Percentiles rank a stretch among this genome's conserved stretches.
These are phyloP conservation scores for Tenthredo scrophulariae DNA, from an alignment of 2,888 invertebrate species.

Conservation along the genomic window DNA sequence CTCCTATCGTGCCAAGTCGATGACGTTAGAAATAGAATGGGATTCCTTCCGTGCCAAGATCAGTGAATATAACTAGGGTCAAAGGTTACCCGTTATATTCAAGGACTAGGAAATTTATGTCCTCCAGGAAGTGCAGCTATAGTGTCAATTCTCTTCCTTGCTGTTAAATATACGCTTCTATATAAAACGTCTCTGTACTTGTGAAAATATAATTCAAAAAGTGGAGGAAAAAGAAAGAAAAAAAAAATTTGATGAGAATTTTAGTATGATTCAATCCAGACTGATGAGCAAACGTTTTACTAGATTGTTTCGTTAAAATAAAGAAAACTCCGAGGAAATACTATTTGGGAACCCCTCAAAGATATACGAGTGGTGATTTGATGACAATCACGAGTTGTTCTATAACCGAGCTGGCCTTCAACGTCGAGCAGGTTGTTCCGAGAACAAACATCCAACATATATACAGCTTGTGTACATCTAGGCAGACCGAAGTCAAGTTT, in stretches of 20 bases:
- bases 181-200: background rate
- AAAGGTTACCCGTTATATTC: background rate
- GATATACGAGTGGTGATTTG: background rate
- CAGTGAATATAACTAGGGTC: background rate
- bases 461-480: background rate
- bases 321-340: background rate
- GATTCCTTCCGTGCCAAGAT: constrained; percentile 30
- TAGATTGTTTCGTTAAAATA: background rate
- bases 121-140: background rate
- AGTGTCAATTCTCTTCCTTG: background rate
- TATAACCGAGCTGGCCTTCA: constrained; percentile 2
- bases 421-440: constrained; percentile 27
- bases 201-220: background rate
- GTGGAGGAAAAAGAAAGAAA: background rate
- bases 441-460: constrained; percentile 16
- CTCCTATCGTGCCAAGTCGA: constrained; percentile 24
- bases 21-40: constrained; percentile 43
- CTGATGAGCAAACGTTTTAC: background rate
- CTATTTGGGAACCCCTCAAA: background rate
- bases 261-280: background rate
- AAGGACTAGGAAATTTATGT: constrained; percentile 20
- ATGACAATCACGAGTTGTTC: constrained; percentile 25
- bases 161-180: background rate
- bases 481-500: background rate
- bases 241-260: background rate